Base-by-base conservation (phyloP, 2,888 invertebrate genomes). In the Trichopria drosophilae region DNA sequence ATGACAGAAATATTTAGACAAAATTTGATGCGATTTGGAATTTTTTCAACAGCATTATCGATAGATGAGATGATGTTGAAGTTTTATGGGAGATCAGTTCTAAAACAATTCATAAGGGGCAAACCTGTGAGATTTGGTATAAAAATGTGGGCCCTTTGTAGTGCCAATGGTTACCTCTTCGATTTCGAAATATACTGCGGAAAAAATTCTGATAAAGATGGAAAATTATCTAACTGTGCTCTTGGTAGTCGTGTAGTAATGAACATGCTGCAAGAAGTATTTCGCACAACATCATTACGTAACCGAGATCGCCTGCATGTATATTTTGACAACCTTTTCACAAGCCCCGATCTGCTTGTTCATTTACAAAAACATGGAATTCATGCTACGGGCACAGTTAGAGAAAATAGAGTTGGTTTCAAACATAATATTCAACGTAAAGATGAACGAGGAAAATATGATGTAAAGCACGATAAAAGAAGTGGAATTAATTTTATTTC, bases 121-220 rank as follows among this genome's bases (percentile, higher is more conserved):
- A 37, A 37, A 5, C 22, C 37, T 16, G 22, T 18, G 6, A 19
- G 37, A 23, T 43, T 32, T 22, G 43, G 34, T 12, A 43, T 32
- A 31, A 43, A 43, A 22, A 15, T 43, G 13, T 43, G 20, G 43
- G 34, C 34, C 34, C 34, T 32, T 10, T 32, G 32, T 28, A 16
- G 29, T 13, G 6, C 28, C 5, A 28, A 3, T 41, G 29, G 41
- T 28, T 41, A 28, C 12, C 22, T 43, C 13, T 43, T 43, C 16
- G 10, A 43, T 43, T 43, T 43, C 16, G 43, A 32, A 5, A 32
- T 43, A 53, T 64, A 40, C 32, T 31, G 47, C 29, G 29, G 40
- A 10, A 39, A 40, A 39, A 40, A 13, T 31, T 13, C 18, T 24
- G 20, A 12, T 12, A 32, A 2, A 32, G 19, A 20, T 32, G 43